A percentile compares a stretch with the other conserved stretches of the same genome.
These are phyloP conservation scores for Ctenodactylus gundi DNA, from an alignment of 2,113 vertebrate genomes.

Conservation along the genomic window DNA sequence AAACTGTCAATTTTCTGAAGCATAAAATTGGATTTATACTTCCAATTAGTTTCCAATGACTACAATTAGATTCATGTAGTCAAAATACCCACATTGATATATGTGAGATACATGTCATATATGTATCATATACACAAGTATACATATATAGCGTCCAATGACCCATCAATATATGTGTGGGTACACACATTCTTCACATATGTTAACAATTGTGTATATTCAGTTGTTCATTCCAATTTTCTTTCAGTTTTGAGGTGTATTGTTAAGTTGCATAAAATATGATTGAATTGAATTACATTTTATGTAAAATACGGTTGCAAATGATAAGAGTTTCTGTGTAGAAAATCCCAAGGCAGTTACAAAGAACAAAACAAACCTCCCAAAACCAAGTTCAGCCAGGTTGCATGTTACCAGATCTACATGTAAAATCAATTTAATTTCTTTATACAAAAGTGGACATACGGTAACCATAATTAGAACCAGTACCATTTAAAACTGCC, in stretches of 20 bases:
- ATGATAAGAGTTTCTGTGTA: background rate
- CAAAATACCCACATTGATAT: background rate
- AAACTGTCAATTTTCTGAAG: background rate
- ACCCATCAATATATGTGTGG: background rate
- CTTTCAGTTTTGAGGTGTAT: background rate
- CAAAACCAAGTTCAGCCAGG: background rate
- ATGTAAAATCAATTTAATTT: background rate
- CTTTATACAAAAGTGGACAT: background rate
- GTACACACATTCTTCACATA: background rate
- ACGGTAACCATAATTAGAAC: constrained; percentile 14
- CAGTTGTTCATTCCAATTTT: background rate
- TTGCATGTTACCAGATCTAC: background rate
- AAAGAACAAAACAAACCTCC: background rate
- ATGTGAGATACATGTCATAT: background rate
- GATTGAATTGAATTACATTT: too few relatives aligned
- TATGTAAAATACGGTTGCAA: too few relatives aligned
- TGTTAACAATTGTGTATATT: background rate
- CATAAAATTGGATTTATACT: too few relatives aligned
- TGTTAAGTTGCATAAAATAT: background rate
- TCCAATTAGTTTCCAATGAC: too few relatives aligned
- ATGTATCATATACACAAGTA: background rate
- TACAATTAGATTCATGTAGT: background rate
- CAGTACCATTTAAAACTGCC: background rate
- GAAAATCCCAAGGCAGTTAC: constrained; percentile 1
- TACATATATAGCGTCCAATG: too few relatives aligned